These are phyloP conservation scores for Lepeophtheirus nordmannii DNA, from an alignment of 2,888 invertebrate genomes.

Conservation along the genomic window DNA sequence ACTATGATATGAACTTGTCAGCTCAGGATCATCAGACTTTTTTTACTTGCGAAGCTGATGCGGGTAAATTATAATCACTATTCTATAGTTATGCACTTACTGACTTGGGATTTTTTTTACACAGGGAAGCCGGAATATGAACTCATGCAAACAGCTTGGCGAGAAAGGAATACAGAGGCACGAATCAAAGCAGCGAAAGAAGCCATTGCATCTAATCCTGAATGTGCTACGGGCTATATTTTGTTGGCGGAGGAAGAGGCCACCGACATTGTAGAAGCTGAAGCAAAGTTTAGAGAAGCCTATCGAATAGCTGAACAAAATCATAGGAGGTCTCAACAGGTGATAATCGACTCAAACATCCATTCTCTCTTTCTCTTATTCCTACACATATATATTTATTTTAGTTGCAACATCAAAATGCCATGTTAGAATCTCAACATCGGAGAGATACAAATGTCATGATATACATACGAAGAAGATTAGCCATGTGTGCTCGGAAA, in stretches of 20 bases:
- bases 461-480: constrained; percentile 77
- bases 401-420: constrained; percentile 17
- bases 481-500: constrained; percentile 95
- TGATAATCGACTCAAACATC: constrained; percentile 46
- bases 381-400: not conserved
- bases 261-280: constrained; percentile 40
- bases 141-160: constrained; percentile 87
- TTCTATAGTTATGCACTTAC: not conserved
- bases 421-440: constrained; percentile 31
- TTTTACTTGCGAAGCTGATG: constrained; percentile 78
- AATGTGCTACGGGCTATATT: constrained; percentile 87
- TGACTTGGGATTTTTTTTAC: not conserved
- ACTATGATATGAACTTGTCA: constrained; percentile 96
- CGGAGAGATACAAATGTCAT: constrained; percentile 79
- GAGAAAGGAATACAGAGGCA: constrained; percentile 77
- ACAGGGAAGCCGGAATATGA: constrained; percentile 28
- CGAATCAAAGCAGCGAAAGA: constrained; percentile 78
- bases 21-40: constrained; percentile 97
- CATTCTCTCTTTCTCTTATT: not conserved
- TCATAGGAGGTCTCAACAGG: constrained; percentile 58
- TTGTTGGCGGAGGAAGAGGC: constrained; percentile 83
- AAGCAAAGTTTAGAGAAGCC: constrained; percentile 41
- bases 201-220: constrained; percentile 68
- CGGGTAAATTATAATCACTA: constrained; percentile 46
- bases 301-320: constrained; percentile 22